A percentile compares a stretch with the other conserved stretches of the same genome.
phyloP scores from a whole-genome alignment of 2,888 invertebrate genomes.

The Trachelus iudaicus region DNA sequence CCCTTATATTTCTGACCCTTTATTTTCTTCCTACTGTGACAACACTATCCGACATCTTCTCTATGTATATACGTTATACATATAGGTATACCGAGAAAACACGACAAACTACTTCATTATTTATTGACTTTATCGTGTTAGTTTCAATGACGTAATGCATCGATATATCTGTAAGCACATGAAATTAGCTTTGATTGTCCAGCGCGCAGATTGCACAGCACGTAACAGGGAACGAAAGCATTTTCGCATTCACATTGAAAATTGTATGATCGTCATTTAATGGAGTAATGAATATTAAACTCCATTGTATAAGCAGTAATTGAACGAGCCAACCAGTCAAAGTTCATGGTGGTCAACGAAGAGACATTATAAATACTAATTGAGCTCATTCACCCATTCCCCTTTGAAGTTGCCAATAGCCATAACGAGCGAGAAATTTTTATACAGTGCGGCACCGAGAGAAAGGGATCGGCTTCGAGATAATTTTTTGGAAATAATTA shows the following conservation, averaged over 20 bases:
- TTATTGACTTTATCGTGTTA: not conserved
- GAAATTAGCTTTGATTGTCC: not conserved
- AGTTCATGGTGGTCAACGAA: not conserved
- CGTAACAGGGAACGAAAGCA: not conserved
- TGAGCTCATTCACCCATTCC: not conserved
- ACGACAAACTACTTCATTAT: not conserved
- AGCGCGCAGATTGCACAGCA: not conserved
- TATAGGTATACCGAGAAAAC: not conserved
- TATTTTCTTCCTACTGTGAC: not conserved
- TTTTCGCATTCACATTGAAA: not conserved
- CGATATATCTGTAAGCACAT: not conserved
- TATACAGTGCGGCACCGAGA: not conserved
- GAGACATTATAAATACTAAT: not conserved
- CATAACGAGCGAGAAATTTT: not conserved
- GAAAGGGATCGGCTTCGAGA: not conserved
- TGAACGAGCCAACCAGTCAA: not conserved
- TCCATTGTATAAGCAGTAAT: not conserved
- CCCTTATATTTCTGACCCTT: not conserved
- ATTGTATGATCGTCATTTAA: not conserved
- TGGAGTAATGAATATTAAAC: conserved; percentile 1
- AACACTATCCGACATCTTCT: not conserved
- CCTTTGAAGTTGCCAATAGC: not conserved
- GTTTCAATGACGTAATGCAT: not conserved
- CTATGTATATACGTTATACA: too few species aligned
- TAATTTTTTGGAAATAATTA: not conserved